These are phyloP conservation scores for Papilio polytes DNA, from an alignment of 1,140 invertebrate genomes.

Conservation along the genomic window DNA sequence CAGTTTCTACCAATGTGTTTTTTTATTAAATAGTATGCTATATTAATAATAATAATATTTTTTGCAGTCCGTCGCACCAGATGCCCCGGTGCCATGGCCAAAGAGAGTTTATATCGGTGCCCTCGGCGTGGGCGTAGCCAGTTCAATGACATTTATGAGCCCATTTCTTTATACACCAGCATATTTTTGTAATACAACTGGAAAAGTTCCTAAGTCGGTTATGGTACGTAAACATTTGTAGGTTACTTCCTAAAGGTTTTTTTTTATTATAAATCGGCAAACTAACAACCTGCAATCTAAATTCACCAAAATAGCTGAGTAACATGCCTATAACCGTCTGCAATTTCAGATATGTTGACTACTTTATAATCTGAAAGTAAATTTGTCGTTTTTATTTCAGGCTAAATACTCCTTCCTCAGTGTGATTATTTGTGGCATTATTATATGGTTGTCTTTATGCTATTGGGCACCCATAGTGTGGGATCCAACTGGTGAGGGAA, in stretches of 20 bases:
- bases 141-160: conserved; percentile 58
- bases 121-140: conserved; percentile 59
- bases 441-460: conserved; percentile 54
- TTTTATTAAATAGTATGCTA: background rate
- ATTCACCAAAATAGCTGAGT: too few species aligned
- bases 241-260: too few species aligned
- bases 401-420: conserved; percentile 52
- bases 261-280: too few species aligned
- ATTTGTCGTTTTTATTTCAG: conserved; percentile 47
- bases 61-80: conserved; percentile 42
- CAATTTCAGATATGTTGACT: too few species aligned
- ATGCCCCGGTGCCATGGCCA: conserved; percentile 48
- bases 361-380: background rate
- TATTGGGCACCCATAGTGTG: conserved; percentile 57
- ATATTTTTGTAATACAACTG: conserved; percentile 61
- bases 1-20: too few species aligned
- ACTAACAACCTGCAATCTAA: too few species aligned
- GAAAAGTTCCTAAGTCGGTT: conserved; percentile 59
- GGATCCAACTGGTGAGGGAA: conserved; percentile 45
- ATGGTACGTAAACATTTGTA: conserved; percentile 53
- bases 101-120: conserved; percentile 53
- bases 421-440: conserved; percentile 52
- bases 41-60: background rate
- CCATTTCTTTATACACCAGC: conserved; percentile 68
- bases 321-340: too few species aligned